Evolutionary conservation across 2,888 invertebrate species (phyloP).

Genomic region (Drosophila hamatofila): DNA sequence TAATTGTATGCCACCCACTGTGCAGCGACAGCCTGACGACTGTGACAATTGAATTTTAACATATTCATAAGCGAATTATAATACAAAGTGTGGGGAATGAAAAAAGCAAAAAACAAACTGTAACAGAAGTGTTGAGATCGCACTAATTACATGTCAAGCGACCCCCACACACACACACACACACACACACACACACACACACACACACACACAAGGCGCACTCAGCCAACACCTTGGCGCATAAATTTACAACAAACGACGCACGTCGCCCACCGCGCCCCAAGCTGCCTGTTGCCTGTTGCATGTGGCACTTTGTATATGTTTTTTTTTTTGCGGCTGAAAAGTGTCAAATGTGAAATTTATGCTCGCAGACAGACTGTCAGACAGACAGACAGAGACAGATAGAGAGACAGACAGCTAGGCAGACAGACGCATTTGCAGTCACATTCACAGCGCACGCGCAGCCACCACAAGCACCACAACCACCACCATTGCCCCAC

Average conservation of each 20-base stretch:
- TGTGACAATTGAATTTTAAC: conserved; percentile 77
- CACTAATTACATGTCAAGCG: conserved; percentile 77
- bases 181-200: too few relatives aligned
- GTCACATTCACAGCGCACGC: conserved; percentile 48
- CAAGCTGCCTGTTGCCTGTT: conserved; percentile 29
- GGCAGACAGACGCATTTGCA: conserved; percentile 29
- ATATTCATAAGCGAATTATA: conserved; percentile 68
- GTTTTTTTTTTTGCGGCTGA: conserved; percentile 40
- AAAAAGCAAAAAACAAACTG: conserved; percentile 35
- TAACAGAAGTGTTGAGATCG: conserved; percentile 80
- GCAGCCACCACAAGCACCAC: conserved; percentile 28
- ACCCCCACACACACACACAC: conserved; percentile 59
- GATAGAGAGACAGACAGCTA: conserved; percentile 17
- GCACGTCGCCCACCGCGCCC: conserved; percentile 60
- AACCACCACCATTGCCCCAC: too few relatives aligned
- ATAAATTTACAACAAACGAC: conserved; percentile 78
- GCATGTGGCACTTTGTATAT: conserved; percentile 54
- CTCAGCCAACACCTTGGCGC: conserved; percentile 74
- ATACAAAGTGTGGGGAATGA: conserved; percentile 18
- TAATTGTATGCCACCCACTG: conserved; percentile 60
- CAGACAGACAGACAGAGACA: conserved; percentile 17
- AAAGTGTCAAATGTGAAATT: conserved; percentile 81
- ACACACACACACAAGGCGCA: too few relatives aligned
- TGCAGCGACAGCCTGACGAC: conserved; percentile 45
- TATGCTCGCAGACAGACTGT: conserved; percentile 59